Evolutionary conservation across 2,888 invertebrate species (phyloP), one percentile per base, ranked within the genome.

Genomic region (Amblyteles armatorius): DNA sequence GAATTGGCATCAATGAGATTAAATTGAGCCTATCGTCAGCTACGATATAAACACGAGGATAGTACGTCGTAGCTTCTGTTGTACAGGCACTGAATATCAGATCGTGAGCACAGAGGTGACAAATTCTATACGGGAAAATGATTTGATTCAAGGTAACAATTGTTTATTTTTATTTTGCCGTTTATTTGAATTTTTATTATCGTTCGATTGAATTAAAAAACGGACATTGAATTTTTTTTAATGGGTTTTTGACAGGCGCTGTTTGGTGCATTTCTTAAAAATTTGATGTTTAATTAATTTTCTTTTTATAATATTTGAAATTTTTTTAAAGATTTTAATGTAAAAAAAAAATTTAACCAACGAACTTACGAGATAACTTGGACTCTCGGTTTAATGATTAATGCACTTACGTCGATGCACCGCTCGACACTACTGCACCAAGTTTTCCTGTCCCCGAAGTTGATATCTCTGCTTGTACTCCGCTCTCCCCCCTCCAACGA

Each of bases 401-500:
- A 55, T 22, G n/a, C 52, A n/a, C 55, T 33, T 57, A 36, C 22
- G 72, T 36, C 55, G 22, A 22, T 11, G 33, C 55, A 33, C n/a
- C 19, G 72, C 7, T 72, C 72, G 55, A 36, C 55, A 72, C 72
- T 71, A 13, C 33, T 26, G 33, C 11, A 40, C 6, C 55, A 71
- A 55, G 11, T 50, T 36, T 29, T 16, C 33, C 33, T 26, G 13
- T 26, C 5, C 13, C 44, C 68, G 44, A 68, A 0, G 13, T 22
- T 29, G n/a, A 26, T 22, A 29, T 50, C 33, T 50, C 29, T 50
- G 50, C 2, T 26, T 26, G 4, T 22, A 57, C n/a, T 9, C 2
- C 69, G 5, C 4, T 48, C 50, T 44, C 22, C n/a, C 36, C 22
- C 67, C 29, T 60, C 29, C 60, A 0, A 13, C 29, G 26, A 29